phyloP scores from a whole-genome alignment of 2,888 invertebrate species.

The Junonia oenone region DNA sequence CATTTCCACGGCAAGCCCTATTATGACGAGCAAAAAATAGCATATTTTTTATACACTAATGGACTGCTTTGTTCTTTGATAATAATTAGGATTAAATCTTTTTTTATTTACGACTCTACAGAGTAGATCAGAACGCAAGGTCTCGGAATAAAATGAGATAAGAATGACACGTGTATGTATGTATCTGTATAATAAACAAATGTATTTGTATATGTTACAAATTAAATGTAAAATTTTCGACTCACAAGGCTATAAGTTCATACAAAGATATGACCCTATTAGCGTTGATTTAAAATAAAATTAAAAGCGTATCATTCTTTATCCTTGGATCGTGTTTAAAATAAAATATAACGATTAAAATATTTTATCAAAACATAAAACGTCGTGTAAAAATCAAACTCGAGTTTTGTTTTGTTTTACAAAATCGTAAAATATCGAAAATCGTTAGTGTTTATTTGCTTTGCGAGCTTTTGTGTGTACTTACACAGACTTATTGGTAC shows the following conservation, averaged over 20 bases:
- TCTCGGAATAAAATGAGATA: not conserved
- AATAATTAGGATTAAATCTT: conserved; percentile 14
- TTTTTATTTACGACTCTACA: conserved; percentile 17
- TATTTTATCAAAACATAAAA: not conserved
- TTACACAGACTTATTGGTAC: not conserved
- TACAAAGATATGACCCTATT: conserved; percentile 23
- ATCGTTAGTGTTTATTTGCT: not conserved
- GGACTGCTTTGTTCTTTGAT: conserved; percentile 17
- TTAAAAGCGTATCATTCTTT: not conserved
- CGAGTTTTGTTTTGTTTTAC: not conserved
- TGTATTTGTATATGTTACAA: too few species aligned
- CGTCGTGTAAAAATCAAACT: not conserved
- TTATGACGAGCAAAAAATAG: conserved; percentile 15
- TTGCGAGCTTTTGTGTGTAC: not conserved
- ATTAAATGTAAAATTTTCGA: too few species aligned
- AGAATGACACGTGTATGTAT: not conserved
- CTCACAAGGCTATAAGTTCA: not conserved
- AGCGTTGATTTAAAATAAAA: not conserved
- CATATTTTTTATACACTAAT: conserved; percentile 15
- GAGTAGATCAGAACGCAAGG: not conserved
- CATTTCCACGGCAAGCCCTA: conserved; percentile 21
- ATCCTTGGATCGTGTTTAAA: not conserved
- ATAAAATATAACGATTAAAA: too few species aligned
- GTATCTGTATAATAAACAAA: not conserved
- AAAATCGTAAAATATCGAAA: not conserved